Evolutionary conservation across 1,140 invertebrate species (phyloP).

Genomic region (Lerema accius): DNA sequence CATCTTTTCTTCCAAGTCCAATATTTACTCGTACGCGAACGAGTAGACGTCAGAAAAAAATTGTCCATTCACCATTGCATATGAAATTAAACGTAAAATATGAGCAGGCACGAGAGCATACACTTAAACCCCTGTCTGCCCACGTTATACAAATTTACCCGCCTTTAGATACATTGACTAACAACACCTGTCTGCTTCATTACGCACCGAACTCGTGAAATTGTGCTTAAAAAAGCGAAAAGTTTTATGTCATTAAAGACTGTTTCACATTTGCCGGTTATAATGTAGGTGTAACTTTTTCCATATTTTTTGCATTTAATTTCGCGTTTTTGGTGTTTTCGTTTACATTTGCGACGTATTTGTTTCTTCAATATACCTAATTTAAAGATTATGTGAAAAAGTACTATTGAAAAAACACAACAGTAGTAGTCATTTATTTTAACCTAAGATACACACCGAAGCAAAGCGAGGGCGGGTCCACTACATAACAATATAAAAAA

Average conservation of each 20-base stretch:
- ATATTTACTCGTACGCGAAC: not conserved
- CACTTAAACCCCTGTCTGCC: constrained; percentile 24
- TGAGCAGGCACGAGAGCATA: constrained; percentile 17
- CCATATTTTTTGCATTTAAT: not conserved
- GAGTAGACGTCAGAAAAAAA: not conserved
- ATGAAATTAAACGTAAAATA: constrained; percentile 27
- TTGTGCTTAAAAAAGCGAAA: constrained; percentile 32
- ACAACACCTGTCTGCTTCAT: constrained; percentile 36
- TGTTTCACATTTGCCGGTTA: not conserved
- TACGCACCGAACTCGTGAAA: constrained; percentile 37
- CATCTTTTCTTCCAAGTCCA: too few relatives aligned
- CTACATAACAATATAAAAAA: too few relatives aligned
- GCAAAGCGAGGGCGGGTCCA: too few relatives aligned
- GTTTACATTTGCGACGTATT: too few relatives aligned
- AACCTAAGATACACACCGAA: too few relatives aligned
- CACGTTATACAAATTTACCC: constrained; percentile 14
- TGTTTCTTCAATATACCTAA: too few relatives aligned
- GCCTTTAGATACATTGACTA: constrained; percentile 6
- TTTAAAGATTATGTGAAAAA: too few relatives aligned
- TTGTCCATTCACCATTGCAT: not conserved
- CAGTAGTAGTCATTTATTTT: too few relatives aligned
- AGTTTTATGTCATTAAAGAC: constrained; percentile 37
- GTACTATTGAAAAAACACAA: too few relatives aligned
- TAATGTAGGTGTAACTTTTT: not conserved
- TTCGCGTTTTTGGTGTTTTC: too few relatives aligned